These are phyloP conservation scores for Hypomesus transpacificus DNA, from an alignment of 2,113 vertebrate species.

Conservation along the genomic window DNA sequence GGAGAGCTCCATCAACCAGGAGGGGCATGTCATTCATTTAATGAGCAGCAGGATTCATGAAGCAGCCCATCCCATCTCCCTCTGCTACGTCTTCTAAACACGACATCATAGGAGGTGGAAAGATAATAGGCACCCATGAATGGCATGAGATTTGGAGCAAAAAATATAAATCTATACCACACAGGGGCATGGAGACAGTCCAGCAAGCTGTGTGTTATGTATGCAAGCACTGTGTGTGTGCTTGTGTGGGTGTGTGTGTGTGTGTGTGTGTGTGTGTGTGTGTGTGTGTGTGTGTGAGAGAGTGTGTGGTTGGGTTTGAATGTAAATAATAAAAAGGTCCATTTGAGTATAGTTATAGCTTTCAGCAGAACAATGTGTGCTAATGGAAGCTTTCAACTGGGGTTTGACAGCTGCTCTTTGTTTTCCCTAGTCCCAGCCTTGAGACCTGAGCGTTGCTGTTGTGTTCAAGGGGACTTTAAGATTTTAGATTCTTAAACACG, in stretches of 20 bases:
- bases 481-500: constrained; percentile 32
- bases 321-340: background rate
- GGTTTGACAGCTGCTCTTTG: constrained; percentile 29
- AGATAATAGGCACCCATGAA: constrained; percentile 30
- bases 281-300: constrained; percentile 14
- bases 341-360: background rate
- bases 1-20: constrained; percentile 32
- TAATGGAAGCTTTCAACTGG: constrained; percentile 52
- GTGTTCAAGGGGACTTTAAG: constrained; percentile 26
- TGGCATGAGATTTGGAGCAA: background rate
- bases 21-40: constrained; percentile 43
- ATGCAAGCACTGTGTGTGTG: constrained; percentile 9
- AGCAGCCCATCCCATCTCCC: constrained; percentile 36
- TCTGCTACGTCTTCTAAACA: constrained; percentile 33
- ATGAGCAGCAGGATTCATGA: constrained; percentile 45
- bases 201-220: background rate
- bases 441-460: constrained; percentile 27
- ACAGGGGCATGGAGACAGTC: background rate
- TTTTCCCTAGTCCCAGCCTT: constrained; percentile 39
- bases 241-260: constrained; percentile 9
- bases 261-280: constrained; percentile 14
- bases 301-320: background rate
- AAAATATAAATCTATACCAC: background rate
- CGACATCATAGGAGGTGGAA: constrained; percentile 47
- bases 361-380: constrained; percentile 13